Evolutionary conservation across 1,140 invertebrate species (phyloP).

Genomic region (Microplitis mediator): DNA sequence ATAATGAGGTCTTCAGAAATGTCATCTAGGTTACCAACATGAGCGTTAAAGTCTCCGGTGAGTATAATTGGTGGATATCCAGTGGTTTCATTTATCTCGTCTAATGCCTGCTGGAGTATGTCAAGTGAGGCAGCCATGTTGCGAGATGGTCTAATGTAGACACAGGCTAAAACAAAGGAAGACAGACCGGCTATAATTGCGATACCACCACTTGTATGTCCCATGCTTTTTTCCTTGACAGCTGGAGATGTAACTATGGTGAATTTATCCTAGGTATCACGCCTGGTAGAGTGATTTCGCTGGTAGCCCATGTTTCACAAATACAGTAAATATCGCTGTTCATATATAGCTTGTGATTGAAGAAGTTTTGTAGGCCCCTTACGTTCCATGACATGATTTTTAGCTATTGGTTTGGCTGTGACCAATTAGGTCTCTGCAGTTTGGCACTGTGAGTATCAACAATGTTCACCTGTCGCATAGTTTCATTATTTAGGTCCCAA

Average conservation of each 20-base stretch:
- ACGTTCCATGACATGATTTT: background rate
- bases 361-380: background rate
- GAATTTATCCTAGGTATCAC: background rate
- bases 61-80: background rate
- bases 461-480: background rate
- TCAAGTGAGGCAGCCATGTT: background rate
- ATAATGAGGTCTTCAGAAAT: background rate
- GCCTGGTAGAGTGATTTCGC: background rate
- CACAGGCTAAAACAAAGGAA: slow-evolving; percentile 3
- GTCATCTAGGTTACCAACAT: background rate
- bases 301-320: slow-evolving; percentile 13
- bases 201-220: background rate
- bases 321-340: background rate
- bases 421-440: background rate
- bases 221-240: background rate
- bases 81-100: background rate
- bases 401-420: slow-evolving; percentile 3
- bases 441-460: background rate
- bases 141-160: background rate
- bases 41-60: background rate
- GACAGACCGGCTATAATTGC: background rate
- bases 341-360: too few species aligned
- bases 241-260: background rate
- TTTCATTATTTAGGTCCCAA: background rate
- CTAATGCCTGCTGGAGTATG: background rate